Base-by-base conservation (phyloP, 1,140 invertebrate species). In the Drosophila sucinea region DNA sequence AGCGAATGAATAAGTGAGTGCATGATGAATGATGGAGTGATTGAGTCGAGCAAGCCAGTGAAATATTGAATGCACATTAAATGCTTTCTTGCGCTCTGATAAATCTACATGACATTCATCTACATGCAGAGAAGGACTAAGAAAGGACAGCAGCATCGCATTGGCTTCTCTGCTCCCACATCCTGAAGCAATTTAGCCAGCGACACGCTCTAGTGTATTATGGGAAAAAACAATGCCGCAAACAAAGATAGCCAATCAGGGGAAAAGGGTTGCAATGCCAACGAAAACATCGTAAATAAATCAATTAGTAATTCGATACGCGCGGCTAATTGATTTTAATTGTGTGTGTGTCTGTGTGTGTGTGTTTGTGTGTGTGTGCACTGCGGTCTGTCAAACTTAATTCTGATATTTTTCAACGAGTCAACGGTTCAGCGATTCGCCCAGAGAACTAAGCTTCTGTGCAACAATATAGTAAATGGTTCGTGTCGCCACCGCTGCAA, bases 271-370 rank as follows among this genome's bases (percentile, higher is more conserved):
- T 6, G 4, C 2, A 33, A 25, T 41, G 40, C 38, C 67, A 54
- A 38, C 47, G 70, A 40, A 64, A 79, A 62, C 75, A 62, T 76
- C 62, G 79, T 76, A 79, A 76, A 83, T 74, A 71, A 79, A 76
- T 73, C 80, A 79, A 69, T 76, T 76, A 76, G 80, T 83, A 83
- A 83, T 76, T 79, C 80, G 68, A 83, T 79, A 56, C 75, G 72
- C 65, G 55, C 55, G 64, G 71, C 76, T 83, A 79, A 83, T 83
- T 83, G 81, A 83, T 83, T 79, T 77, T 71, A 77, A 83, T 83
- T 69, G 71, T 58, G 51, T 47, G 2, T 2, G 23, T 25, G 23
- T 27, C 0, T 51, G 44, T 10, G 44, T 51, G 35, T 38, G 10
- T 51, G 7, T 27, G 2, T 25, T 2, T 51, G 44, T 8, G 44